Conservation (phyloP, 2,888 invertebrate genomes). For the Byasa hedistus region DNA sequence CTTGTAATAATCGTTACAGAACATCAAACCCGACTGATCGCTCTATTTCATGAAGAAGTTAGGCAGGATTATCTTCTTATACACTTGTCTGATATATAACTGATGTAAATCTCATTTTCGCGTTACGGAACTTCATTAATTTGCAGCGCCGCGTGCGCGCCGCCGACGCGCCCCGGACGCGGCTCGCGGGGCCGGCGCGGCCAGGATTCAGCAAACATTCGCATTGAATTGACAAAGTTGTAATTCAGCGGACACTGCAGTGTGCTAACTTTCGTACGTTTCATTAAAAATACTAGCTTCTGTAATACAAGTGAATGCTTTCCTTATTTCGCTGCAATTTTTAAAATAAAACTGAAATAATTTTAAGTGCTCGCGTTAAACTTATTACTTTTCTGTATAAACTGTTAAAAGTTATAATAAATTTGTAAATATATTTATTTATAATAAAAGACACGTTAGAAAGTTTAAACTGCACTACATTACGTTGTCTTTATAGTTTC, state of each 20-base stretch:
- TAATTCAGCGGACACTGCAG: slow-evolving; percentile 7
- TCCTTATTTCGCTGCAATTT: background rate
- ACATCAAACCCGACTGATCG: no score
- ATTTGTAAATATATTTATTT: no score
- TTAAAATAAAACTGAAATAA: no score
- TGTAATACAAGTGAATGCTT: background rate
- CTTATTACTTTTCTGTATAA: no score
- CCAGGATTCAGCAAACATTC: slow-evolving; percentile 13
- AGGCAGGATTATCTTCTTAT: no score
- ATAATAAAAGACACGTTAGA: no score
- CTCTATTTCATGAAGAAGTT: no score
- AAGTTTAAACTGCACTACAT: background rate
- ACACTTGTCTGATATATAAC: no score
- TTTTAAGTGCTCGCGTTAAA: no score
- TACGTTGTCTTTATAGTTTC: background rate
- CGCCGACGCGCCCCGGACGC: background rate
- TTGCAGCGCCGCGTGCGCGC: background rate
- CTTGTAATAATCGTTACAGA: no score
- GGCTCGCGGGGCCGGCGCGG: background rate
- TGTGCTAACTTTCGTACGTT: slow-evolving; percentile 1
- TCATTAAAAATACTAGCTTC: background rate
- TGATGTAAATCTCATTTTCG: background rate
- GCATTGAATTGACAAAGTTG: slow-evolving; percentile 18
- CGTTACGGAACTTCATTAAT: slow-evolving; percentile 2
- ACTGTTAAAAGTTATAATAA: no score